Evolutionary conservation across 2,797 vertebrate genomes (phyloP), one percentile per base, ranked within the genome.

Genomic region (Acanthurus leucopareius): DNA sequence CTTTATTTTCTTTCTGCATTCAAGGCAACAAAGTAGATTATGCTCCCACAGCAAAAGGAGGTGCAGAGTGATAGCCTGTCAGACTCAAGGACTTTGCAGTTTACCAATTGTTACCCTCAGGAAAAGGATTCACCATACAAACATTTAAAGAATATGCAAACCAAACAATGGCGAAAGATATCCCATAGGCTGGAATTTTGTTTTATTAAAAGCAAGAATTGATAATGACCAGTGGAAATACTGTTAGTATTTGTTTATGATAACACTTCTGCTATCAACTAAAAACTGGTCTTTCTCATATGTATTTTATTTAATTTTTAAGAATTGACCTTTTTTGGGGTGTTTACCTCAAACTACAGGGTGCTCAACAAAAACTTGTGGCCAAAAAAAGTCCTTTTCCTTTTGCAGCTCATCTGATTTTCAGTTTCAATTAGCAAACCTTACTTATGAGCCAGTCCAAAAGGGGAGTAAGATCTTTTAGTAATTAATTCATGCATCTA

Each of bases 1-100:
- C 56, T 82, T 88, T 83, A 73, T 86, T 84, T 87, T 79, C 71
- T 76, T 66, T 77, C 68, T 71, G 69, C 74, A 67, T 82, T 84
- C 66, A 65, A 78, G 7, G 75, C 68, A 82, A 77, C 81, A 82
- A 84, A 85, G 59, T 72, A 35, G 56, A 85, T 82, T 51, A 63
- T 60, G 58, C 32, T 66, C 53, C 51, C 40, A 42, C 62, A 72
- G 74, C 81, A 80, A 56, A 70, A 52, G 59, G 69, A 80, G 75
- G 17, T 22, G 15, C 35, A 19, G 4, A 54, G 40, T 11, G 71
- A 11, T 16, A 48, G 56, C 20, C 54, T 16, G 2, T 78, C 44
- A 70, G 47, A 57, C n/a, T 11, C 3, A 2, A 65, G 44, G 68
- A 63, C 35, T 40, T 11, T 40, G 38, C 22, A 40, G 51, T 68